Evolutionary conservation across 2,797 vertebrate species (phyloP), one percentile per base, ranked within the genome.

Genomic region (Sebastolobus alascanus): DNA sequence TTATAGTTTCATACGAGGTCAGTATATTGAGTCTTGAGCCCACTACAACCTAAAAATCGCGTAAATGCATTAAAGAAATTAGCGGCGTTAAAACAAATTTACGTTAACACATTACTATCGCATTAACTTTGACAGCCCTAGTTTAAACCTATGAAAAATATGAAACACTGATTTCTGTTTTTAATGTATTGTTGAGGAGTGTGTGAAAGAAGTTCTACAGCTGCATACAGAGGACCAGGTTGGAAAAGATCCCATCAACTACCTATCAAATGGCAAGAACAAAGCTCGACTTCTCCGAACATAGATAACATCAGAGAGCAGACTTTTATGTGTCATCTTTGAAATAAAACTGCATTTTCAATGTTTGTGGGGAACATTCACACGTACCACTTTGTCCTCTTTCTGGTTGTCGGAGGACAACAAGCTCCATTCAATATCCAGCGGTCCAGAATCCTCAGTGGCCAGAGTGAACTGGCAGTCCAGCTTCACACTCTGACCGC

Each of bases 351-450:
- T 25, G 29, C 33, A 40, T 58, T 43, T 61, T 27, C 4, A 38
- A 6, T 8, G 50, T 67, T 65, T 52, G 6, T n/a, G 3, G 10
- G 4, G 5, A 66, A 31, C 12, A 38, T 70, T n/a, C 22, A 16
- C 29, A 96, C 97, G 87, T 92, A 98, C 97, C 96, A 97, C 95
- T 95, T 95, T 90, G 77, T 98, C 98, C 33, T 89, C 95, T 68
- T 95, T 95, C 92, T 97, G 97, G 91, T 95, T 97, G 92, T 98
- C 98, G 0, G 97, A 87, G 1, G 97, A 93, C 68, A 97, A 91
- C 6, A 98, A 85, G 78, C 95, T 96, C 98, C 98, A 99, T 69
- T 99, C 98, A 6, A 99, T 97, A 88, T 99, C 98, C 84, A 99
- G 91, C 0, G 97, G 95, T 12, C 97, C 97, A 20, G 89, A 85